Base-by-base conservation (phyloP, 2,113 vertebrate genomes). In the Chitala chitala region DNA sequence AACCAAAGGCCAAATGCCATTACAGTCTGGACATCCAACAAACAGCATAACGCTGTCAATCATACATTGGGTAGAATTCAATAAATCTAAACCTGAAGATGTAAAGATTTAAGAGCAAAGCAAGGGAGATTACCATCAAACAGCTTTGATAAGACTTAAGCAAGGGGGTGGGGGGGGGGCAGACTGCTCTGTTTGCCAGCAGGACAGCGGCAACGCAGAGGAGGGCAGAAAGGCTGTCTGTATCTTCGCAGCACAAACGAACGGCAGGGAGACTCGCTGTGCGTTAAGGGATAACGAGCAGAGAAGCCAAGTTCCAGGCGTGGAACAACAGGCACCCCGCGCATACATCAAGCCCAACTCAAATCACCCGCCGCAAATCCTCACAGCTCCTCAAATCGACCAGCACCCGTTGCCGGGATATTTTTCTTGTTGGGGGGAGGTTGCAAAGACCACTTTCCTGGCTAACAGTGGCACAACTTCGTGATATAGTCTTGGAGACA, bases 271-370 rank as follows among this genome's bases (percentile, higher is more conserved):
- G 51, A 1, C 1, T 17, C 22, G 22, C 12, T 31, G 36, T 50
- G 6, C 71, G n/a, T 71, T 55, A 54, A 70, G 17, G 69, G 64
- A 38, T 55, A 69, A 73, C 42, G 75, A 76, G 77, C 15, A 3
- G 69, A 54, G 69, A 70, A 69, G 54, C 72, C 40, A 48, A 0
- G 80, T 84, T 84, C 84, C 82, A 75, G 26, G 68, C 68, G 76
- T 79, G 86, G 81, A 42, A 74, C 53, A 51, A 70, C 71, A 26
- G 75, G 65, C 75, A 74, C 48, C 70, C 66, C 51, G 50, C n/a
- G 79, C 71, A 53, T 56, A 76, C 66, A 64, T 61, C 20, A 36
- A 71, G 69, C 44, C 79, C 81, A 81, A 82, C 81, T 73, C 26
- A 4, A 33, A 73, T 80, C 76, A 73, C 46, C 13, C 63, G 1